phyloP scores from a whole-genome alignment of 2,888 invertebrate genomes.

The Conomelus anceps region DNA sequence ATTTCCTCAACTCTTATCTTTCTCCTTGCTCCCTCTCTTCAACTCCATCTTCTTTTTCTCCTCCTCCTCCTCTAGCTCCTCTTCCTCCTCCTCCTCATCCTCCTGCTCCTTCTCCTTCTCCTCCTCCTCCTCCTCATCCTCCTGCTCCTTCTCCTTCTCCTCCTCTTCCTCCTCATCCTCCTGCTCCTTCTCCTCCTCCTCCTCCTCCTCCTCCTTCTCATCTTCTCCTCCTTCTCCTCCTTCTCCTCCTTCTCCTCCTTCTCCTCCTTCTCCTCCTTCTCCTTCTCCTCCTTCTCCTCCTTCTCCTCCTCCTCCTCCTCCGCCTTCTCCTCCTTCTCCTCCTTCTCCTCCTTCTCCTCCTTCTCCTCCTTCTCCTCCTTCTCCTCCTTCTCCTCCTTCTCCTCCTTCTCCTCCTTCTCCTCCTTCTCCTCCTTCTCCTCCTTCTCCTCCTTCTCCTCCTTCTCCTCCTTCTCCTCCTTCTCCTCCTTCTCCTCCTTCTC shows the following conservation, averaged over 20 bases:
- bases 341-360: neutral
- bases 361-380: neutral
- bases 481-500: slow-evolving; percentile 15
- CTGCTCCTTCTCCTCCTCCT: neutral
- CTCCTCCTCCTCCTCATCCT: neutral
- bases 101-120: neutral
- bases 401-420: neutral
- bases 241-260: neutral
- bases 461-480: too few species aligned
- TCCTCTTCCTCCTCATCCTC: neutral
- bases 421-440: neutral
- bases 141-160: neutral
- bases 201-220: neutral
- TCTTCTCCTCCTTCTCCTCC: neutral
- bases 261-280: neutral
- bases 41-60: neutral
- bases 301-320: neutral
- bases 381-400: neutral
- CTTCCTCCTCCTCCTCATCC: neutral
- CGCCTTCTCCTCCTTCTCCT: too few species aligned
- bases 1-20: neutral
- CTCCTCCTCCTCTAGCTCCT: neutral
- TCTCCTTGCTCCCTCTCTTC: neutral
- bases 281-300: neutral
- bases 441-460: neutral